Conservation (phyloP, 2,797 vertebrate species). For the Pseudochaenichthys georgianus region DNA sequence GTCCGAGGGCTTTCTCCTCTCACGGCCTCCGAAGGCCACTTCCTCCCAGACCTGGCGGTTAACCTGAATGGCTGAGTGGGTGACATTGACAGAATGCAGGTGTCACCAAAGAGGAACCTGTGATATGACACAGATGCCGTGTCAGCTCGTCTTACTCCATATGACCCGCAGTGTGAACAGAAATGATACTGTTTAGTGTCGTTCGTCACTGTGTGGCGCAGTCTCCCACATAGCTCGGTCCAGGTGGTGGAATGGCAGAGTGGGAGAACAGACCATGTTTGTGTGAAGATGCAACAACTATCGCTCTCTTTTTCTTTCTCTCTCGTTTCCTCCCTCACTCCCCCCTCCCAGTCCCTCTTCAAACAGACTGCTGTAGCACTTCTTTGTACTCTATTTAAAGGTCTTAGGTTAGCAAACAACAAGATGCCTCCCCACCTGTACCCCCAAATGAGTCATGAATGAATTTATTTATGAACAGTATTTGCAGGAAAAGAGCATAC, state of each 20-base stretch:
- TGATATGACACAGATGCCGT: conserved; percentile 79
- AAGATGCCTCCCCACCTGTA: conserved; percentile 76
- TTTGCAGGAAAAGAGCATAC: no score
- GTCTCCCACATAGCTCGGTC: conserved; percentile 80
- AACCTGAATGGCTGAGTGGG: conserved; percentile 74
- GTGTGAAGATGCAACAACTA: conserved; percentile 85
- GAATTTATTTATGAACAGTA: conserved; percentile 26
- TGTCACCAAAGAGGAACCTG: conserved; percentile 74
- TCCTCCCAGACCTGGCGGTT: conserved; percentile 75
- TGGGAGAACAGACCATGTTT: conserved; percentile 85
- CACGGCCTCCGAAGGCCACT: conserved; percentile 71
- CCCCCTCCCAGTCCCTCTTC: conserved; percentile 41
- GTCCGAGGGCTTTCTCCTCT: conserved; percentile 69
- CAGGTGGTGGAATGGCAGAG: conserved; percentile 85
- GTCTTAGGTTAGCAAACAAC: conserved; percentile 80
- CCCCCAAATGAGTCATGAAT: conserved; percentile 75
- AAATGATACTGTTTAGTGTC: conserved; percentile 78
- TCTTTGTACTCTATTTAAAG: conserved; percentile 82
- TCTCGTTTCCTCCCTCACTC: conserved; percentile 40
- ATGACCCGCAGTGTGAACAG: conserved; percentile 77
- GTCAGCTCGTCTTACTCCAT: conserved; percentile 69
- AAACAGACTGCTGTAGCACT: conserved; percentile 73
- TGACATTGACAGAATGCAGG: conserved; percentile 84
- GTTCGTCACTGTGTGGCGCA: conserved; percentile 72
- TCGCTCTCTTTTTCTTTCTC: conserved; percentile 71